phyloP scores from a whole-genome alignment of 2,888 invertebrate species.

The Blastobasis adustella region DNA sequence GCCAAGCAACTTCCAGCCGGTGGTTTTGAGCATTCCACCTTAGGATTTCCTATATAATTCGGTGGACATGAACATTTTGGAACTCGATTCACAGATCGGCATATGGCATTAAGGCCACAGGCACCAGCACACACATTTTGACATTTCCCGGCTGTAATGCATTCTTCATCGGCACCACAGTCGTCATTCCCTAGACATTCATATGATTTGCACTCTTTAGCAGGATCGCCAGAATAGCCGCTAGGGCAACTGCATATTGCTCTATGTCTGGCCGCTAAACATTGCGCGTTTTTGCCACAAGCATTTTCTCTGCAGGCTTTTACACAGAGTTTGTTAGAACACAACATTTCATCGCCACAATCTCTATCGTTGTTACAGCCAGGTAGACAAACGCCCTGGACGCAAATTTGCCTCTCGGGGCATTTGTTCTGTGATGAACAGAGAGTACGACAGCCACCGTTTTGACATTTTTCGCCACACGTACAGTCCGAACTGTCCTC shows the following conservation, averaged over 20 bases:
- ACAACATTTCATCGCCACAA: constrained; percentile 85
- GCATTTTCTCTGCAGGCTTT: constrained; percentile 81
- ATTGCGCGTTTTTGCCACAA: constrained; percentile 88
- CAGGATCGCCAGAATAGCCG: constrained; percentile 88
- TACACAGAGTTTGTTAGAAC: constrained; percentile 79
- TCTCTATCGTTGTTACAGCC: constrained; percentile 88
- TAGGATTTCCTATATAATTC: constrained; percentile 87
- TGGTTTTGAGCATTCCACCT: constrained; percentile 82
- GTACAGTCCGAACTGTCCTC: constrained; percentile 79
- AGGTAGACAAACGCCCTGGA: constrained; percentile 81
- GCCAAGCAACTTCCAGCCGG: constrained; percentile 83
- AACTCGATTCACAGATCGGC: constrained; percentile 83
- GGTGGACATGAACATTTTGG: constrained; percentile 90
- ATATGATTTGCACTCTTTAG: constrained; percentile 81
- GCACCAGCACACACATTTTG: constrained; percentile 88
- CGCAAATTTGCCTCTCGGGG: constrained; percentile 84
- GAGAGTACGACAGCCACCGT: constrained; percentile 82
- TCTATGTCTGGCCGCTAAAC: constrained; percentile 85
- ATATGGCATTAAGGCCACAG: constrained; percentile 90
- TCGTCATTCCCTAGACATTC: constrained; percentile 86
- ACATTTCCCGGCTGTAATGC: constrained; percentile 80
- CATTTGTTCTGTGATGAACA: constrained; percentile 83
- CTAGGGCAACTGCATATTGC: constrained; percentile 91
- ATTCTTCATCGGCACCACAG: constrained; percentile 85
- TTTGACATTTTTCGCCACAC: constrained; percentile 86